phyloP scores from a whole-genome alignment of 1,140 invertebrate genomes.

The Heliconius congener region DNA sequence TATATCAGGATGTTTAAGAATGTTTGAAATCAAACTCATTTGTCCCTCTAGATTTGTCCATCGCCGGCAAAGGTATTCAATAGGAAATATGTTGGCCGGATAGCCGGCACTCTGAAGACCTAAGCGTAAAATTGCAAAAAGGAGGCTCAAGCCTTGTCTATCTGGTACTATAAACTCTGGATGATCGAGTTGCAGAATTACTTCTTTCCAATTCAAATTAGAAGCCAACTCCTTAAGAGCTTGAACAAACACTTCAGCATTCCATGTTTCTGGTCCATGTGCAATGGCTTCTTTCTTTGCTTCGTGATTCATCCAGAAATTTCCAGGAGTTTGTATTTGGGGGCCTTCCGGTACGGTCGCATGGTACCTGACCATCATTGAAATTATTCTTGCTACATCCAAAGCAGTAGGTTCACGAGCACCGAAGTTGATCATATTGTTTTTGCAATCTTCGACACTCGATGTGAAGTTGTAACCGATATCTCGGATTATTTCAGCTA shows the following conservation, averaged over 20 bases:
- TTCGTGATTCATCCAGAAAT: slow-evolving; percentile 82
- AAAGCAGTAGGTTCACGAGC: slow-evolving; percentile 89
- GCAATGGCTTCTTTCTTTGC: slow-evolving; percentile 72
- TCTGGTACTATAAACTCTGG: slow-evolving; percentile 94
- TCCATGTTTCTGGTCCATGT: slow-evolving; percentile 87
- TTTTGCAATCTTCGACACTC: slow-evolving; percentile 94
- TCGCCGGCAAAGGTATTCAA: slow-evolving; percentile 92
- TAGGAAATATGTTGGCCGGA: slow-evolving; percentile 89
- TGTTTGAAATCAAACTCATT: slow-evolving; percentile 92
- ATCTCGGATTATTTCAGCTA: slow-evolving; percentile 93
- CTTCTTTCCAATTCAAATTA: slow-evolving; percentile 95
- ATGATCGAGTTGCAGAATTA: slow-evolving; percentile 94
- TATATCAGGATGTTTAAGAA: slow-evolving; percentile 94
- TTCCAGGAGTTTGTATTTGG: slow-evolving; percentile 84
- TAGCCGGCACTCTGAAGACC: slow-evolving; percentile 89
- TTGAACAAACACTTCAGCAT: slow-evolving; percentile 95
- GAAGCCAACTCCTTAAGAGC: slow-evolving; percentile 93
- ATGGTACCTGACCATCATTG: slow-evolving; percentile 93
- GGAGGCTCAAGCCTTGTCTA: slow-evolving; percentile 89
- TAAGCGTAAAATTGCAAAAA: slow-evolving; percentile 90
- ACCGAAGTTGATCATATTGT: slow-evolving; percentile 89
- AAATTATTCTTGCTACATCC: slow-evolving; percentile 91
- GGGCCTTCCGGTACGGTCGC: slow-evolving; percentile 86
- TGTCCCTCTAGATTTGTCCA: slow-evolving; percentile 97
- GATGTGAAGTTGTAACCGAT: slow-evolving; percentile 94